A percentile compares a stretch with the other conserved stretches of the same genome.
These are phyloP conservation scores for Ophiothrix spiculata DNA, from an alignment of 35 echinoderm and acorn worm genomes.

Conservation along the genomic window DNA sequence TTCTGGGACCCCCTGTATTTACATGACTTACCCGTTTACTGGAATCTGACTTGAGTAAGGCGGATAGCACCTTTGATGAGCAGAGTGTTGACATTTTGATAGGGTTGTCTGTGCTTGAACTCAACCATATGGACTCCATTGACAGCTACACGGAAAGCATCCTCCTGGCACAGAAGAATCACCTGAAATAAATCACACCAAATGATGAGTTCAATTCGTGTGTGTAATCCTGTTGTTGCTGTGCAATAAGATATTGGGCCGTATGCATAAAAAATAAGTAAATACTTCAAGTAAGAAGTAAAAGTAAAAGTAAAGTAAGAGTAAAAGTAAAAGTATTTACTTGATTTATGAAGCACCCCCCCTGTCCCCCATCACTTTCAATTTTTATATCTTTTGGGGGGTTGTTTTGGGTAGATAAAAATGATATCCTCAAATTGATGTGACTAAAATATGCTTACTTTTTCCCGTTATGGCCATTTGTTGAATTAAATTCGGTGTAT, in stretches of 20 bases:
- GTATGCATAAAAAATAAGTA: neutral
- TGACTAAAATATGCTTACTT: too few relatives aligned
- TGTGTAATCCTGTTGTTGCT: neutral
- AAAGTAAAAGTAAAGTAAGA: too few relatives aligned
- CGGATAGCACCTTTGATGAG: constrained; percentile 63
- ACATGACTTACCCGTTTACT: constrained; percentile 44
- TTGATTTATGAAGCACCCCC: neutral
- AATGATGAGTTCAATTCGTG: neutral
- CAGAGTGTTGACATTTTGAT: constrained; percentile 57
- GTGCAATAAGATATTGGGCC: neutral
- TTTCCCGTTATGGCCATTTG: too few relatives aligned
- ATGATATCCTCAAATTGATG: too few relatives aligned
- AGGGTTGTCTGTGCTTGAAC: constrained; percentile 63
- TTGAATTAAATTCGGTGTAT: too few relatives aligned
- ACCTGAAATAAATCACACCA: constrained; percentile 25
- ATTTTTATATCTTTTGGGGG: too few relatives aligned
- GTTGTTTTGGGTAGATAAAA: too few relatives aligned
- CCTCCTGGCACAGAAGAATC: constrained; percentile 66
- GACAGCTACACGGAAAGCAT: constrained; percentile 72
- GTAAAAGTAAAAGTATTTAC: too few relatives aligned
- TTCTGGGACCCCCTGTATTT: too few relatives aligned
- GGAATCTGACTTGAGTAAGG: constrained; percentile 68
- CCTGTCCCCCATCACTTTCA: too few relatives aligned
- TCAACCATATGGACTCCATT: constrained; percentile 85
- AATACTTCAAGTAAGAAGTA: neutral